These are phyloP conservation scores for Eupithecia centaureata DNA, from an alignment of 2,888 invertebrate species.

Conservation along the genomic window DNA sequence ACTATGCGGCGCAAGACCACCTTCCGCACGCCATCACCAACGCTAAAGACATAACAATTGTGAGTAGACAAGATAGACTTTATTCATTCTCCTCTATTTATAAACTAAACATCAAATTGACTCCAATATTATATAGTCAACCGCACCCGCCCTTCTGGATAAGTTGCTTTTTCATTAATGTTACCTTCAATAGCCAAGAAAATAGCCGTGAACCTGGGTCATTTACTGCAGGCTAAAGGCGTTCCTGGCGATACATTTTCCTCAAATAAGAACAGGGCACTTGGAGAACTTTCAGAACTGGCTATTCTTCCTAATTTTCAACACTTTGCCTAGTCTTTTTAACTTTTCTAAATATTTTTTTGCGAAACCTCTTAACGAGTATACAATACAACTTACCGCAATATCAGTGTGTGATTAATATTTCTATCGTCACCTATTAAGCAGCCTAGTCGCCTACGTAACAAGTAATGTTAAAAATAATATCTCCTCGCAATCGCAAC, in stretches of 20 bases:
- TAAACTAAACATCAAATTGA: no score
- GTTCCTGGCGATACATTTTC: not conserved
- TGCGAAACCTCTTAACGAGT: no score
- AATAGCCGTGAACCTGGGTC: not conserved
- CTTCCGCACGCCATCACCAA: constrained; percentile 62
- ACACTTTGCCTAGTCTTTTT: not conserved
- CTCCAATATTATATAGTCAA: no score
- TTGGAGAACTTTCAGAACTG: not conserved
- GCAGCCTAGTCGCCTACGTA: not conserved
- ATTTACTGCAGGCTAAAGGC: not conserved
- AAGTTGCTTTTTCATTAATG: not conserved
- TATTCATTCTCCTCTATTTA: constrained; percentile 10
- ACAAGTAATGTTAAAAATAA: not conserved
- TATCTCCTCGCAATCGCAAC: not conserved
- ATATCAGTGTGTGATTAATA: not conserved
- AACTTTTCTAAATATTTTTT: not conserved
- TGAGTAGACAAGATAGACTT: constrained; percentile 57
- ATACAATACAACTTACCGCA: not conserved
- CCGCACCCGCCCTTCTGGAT: no score
- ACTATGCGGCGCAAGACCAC: constrained; percentile 64
- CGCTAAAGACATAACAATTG: constrained; percentile 69
- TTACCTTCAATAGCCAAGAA: not conserved
- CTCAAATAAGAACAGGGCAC: not conserved
- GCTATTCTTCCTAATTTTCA: not conserved
- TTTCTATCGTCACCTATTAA: not conserved